Evolutionary conservation across 1,140 invertebrate species (phyloP).

Genomic region (Notospermus geniculatus): DNA sequence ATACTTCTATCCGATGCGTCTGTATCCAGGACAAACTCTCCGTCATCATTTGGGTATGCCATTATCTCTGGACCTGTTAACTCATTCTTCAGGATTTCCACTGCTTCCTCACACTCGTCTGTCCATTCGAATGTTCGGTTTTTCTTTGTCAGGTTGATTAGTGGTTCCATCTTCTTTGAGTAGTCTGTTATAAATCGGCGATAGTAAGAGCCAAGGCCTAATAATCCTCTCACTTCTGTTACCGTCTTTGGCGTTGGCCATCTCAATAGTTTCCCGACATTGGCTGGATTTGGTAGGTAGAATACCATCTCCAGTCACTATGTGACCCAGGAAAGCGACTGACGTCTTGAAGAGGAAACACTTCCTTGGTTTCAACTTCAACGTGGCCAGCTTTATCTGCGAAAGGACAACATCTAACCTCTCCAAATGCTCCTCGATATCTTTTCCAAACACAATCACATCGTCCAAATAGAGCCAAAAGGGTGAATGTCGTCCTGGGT

Average conservation of each 20-base stretch:
- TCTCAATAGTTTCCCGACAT: constrained; percentile 48
- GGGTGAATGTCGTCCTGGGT: too few species aligned
- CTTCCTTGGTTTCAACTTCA: constrained; percentile 56
- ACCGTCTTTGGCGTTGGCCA: constrained; percentile 43
- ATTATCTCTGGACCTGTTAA: constrained; percentile 15
- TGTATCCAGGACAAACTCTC: constrained; percentile 50
- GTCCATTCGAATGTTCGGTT: constrained; percentile 8
- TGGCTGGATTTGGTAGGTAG: constrained; percentile 32
- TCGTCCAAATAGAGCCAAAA: too few species aligned
- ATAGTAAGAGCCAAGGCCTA: constrained; percentile 54
- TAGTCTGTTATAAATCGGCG: constrained; percentile 41
- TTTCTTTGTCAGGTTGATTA: constrained; percentile 15
- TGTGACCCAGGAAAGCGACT: constrained; percentile 23
- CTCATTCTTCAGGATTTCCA: constrained; percentile 10
- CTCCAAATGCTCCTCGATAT: not conserved
- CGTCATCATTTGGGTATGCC: constrained; percentile 36
- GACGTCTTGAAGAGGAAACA: constrained; percentile 45
- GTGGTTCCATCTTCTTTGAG: constrained; percentile 21
- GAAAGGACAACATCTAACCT: not conserved
- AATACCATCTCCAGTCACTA: constrained; percentile 20
- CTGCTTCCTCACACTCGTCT: constrained; percentile 11
- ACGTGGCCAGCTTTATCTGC: not conserved
- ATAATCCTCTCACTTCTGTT: constrained; percentile 48
- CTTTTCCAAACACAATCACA: constrained; percentile 1
- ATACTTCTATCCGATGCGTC: constrained; percentile 55